Evolutionary conservation across 2,888 invertebrate genomes (phyloP), one percentile per base, ranked within the genome.

Genomic region (Drosophila mettleri): DNA sequence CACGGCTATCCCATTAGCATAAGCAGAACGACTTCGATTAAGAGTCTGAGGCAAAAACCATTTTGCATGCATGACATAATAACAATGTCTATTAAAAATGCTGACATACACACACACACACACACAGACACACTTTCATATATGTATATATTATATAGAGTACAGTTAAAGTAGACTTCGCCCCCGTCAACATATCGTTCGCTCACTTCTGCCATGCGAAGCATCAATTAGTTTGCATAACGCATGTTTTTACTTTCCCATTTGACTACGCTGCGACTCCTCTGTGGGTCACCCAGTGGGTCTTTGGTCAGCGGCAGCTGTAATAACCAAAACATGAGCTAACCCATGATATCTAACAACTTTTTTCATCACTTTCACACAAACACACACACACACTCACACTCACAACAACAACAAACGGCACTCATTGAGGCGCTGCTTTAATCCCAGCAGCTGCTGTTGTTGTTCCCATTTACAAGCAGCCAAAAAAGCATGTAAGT

Each of bases 161-260:
- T 20, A 18, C 5, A 18, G 31, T 43, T 41, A 4, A 45, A 12
- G 9, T 46, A 1, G 33, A 7, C 20, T 9, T 9, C 52, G 38
- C 39, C 39, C 39, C 38, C 53, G 29, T 31, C 39, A 10, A 14
- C 36, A 34, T 10, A 14, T 33, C 31, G 48, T n/a, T n/a, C 2
- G 34, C 5, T 7, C 29, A 29, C 16, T 14, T 9, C 31, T 20
- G 31, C 22, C 24, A 18, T 51, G 39, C 45, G 39, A 31, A 16
- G 33, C 66, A 51, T 36, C 84, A 88, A 88, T 88, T 86, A 77
- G 86, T 80, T 88, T 80, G 66, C 88, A 78, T 86, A 80, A 76
- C 54, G 58, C 36, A 55, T 69, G 53, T 66, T 80, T 74, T 64
- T 66, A 69, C 62, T 74, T 81, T 78, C 58, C 41, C 64, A 64